phyloP scores from a whole-genome alignment of 2,113 vertebrate species.

The Psilopsiagon aurifrons region DNA sequence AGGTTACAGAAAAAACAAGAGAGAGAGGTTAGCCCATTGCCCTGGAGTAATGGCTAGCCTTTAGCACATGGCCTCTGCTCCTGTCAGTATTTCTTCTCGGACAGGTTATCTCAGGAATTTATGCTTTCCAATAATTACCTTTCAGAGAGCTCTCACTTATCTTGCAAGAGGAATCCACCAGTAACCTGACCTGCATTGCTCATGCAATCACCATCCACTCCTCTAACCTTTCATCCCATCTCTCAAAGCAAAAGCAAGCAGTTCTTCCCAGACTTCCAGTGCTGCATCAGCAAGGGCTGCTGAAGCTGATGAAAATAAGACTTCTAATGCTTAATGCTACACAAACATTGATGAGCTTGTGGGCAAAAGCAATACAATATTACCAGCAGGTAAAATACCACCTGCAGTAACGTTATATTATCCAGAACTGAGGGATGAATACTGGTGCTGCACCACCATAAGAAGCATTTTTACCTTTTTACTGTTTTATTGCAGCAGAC shows the following conservation, averaged over 20 bases:
- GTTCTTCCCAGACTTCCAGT: slow-evolving; percentile 1
- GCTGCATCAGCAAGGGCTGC: slow-evolving; percentile 15
- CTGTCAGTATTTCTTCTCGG: slow-evolving; percentile 72
- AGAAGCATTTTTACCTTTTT: not conserved
- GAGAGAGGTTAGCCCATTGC: slow-evolving; percentile 31
- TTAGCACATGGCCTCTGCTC: slow-evolving; percentile 56
- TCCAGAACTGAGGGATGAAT: not conserved
- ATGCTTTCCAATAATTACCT: slow-evolving; percentile 80
- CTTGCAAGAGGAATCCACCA: slow-evolving; percentile 73
- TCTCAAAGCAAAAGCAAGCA: slow-evolving; percentile 9
- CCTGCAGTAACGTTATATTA: not conserved
- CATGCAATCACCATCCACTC: slow-evolving; percentile 55
- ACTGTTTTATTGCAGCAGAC: not conserved
- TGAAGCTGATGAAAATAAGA: slow-evolving; percentile 23
- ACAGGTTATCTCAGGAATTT: slow-evolving; percentile 80
- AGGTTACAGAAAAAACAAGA: not conserved
- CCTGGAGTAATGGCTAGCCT: slow-evolving; percentile 31
- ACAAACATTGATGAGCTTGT: not conserved
- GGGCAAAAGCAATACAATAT: not conserved
- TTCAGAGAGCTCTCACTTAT: slow-evolving; percentile 74
- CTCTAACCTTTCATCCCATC: slow-evolving; percentile 42
- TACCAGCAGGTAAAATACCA: not conserved
- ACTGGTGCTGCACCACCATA: not conserved
- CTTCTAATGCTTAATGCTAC: slow-evolving; percentile 27
- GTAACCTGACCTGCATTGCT: slow-evolving; percentile 71